Conservation (phyloP, 64 coral and sea anemone species). For the Anthopleura sola region DNA sequence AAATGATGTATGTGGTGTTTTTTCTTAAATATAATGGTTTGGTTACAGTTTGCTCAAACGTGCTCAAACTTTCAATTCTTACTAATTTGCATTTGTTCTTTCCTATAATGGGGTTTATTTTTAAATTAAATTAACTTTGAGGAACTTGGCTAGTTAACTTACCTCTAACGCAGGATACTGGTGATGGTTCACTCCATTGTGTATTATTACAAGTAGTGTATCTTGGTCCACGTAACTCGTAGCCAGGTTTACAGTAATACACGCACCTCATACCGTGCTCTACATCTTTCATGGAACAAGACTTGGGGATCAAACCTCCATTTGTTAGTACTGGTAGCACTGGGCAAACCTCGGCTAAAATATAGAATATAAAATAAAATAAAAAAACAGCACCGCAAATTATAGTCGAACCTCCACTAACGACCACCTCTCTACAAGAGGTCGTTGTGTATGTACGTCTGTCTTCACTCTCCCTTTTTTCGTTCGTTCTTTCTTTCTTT, state of each 20-base stretch:
- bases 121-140: too few species aligned
- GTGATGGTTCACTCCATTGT: constrained; percentile 63
- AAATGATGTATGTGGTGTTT: too few species aligned
- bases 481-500: background rate
- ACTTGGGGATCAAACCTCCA: constrained; percentile 65
- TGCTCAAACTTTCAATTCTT: too few species aligned
- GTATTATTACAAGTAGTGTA: constrained; percentile 75
- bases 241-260: constrained; percentile 74
- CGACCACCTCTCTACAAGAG: too few species aligned
- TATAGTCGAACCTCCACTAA: too few species aligned
- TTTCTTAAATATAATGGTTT: too few species aligned
- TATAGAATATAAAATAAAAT: background rate
- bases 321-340: constrained; percentile 45
- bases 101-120: too few species aligned
- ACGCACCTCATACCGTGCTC: constrained; percentile 86
- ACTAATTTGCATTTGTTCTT: too few species aligned
- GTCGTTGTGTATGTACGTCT: too few species aligned
- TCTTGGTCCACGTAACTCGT: constrained; percentile 76
- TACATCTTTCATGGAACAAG: constrained; percentile 55
- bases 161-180: constrained; percentile 76
- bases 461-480: background rate
- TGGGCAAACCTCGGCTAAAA: constrained; percentile 71
- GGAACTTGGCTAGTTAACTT: too few species aligned
- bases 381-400: background rate
- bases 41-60: too few species aligned